Conservation (phyloP, 1,140 invertebrate species). For the Brachionus paranguensis region DNA sequence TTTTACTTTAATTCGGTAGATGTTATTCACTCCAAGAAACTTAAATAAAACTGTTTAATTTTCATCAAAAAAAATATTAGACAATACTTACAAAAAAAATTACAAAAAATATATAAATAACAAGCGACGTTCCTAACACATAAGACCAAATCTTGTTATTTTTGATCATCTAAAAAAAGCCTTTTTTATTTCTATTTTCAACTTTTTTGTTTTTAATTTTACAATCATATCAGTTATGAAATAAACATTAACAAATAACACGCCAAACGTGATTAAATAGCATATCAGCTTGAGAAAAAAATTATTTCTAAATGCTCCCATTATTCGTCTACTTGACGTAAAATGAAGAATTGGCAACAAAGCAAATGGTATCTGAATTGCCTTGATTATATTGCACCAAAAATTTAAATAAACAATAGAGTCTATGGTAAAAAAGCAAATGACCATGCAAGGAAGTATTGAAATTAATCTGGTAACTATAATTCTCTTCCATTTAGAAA, state of each 20-base stretch:
- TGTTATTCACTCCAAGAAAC: slow-evolving; percentile 36
- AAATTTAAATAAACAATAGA: slow-evolving; percentile 79
- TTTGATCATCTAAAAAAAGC: slow-evolving; percentile 27
- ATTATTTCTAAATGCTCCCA: slow-evolving; percentile 60
- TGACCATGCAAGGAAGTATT: slow-evolving; percentile 23
- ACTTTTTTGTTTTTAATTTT: neutral
- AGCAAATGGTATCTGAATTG: slow-evolving; percentile 66
- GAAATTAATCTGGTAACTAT: neutral
- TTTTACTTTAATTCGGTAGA: slow-evolving; percentile 19
- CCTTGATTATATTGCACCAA: slow-evolving; percentile 81
- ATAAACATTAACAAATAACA: neutral
- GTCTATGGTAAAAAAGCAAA: slow-evolving; percentile 61
- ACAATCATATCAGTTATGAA: slow-evolving; percentile 20
- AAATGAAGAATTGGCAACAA: slow-evolving; percentile 80
- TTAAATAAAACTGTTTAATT: neutral
- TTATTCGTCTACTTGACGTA: slow-evolving; percentile 70
- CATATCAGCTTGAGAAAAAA: neutral
- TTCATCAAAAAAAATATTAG: neutral
- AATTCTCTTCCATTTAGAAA: slow-evolving; percentile 81
- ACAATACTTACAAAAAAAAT: slow-evolving; percentile 23
- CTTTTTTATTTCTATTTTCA: neutral
- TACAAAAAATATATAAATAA: slow-evolving; percentile 32
- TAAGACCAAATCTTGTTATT: slow-evolving; percentile 25
- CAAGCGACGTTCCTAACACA: neutral
- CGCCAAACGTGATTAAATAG: slow-evolving; percentile 24